Percentiles rank a stretch among this genome's conserved stretches.
These are phyloP conservation scores for Actinia equina DNA, from an alignment of 64 coral and sea anemone genomes.

Conservation along the genomic window DNA sequence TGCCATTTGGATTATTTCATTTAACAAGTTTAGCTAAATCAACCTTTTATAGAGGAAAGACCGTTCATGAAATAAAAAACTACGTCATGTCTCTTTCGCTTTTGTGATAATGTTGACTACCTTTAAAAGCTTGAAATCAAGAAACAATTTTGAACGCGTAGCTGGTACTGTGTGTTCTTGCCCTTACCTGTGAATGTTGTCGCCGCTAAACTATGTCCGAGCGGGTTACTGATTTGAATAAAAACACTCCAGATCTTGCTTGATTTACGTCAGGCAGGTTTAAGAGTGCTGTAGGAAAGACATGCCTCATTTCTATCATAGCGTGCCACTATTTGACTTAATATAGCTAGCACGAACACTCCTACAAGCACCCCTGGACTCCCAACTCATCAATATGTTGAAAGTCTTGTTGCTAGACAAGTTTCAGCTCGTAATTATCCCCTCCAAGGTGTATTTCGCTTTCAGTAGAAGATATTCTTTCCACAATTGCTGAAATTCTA, in stretches of 20 bases:
- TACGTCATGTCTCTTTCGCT: neutral
- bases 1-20: neutral
- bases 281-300: constrained; percentile 6
- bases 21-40: neutral
- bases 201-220: neutral
- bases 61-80: neutral
- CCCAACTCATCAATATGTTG: neutral
- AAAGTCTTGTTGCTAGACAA: neutral
- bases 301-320: neutral
- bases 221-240: neutral
- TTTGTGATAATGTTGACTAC: neutral
- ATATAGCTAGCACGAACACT: neutral
- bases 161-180: neutral
- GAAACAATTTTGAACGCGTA: neutral
- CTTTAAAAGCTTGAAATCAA: neutral
- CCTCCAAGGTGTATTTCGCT: neutral
- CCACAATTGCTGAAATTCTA: neutral
- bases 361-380: neutral
- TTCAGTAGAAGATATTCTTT: neutral
- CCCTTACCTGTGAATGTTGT: neutral
- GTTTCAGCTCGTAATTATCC: neutral
- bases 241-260: constrained; percentile 6
- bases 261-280: neutral
- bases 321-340: neutral
- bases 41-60: neutral